Base-by-base conservation (phyloP, 2,888 invertebrate species). In the Torymus aiolomorphi region DNA sequence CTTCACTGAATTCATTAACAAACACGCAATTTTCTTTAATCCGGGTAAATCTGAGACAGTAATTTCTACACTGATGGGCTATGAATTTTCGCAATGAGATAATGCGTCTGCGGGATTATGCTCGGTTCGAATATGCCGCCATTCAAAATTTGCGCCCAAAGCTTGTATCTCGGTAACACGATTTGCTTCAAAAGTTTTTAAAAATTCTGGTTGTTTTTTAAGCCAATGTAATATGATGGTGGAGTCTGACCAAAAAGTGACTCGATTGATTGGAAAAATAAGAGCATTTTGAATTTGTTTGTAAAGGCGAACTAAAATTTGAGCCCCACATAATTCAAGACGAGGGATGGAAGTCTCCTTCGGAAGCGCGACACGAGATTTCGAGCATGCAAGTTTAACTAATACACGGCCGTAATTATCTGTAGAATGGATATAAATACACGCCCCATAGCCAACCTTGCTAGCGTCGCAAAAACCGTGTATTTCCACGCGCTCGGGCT, bases 381-480 rank as follows among this genome's bases (percentile, higher is more conserved):
- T 61, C 3, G 61, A 11, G 16, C 59, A 59, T 2, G 16, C 12
- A 10, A 16, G 14, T 14, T 16, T 1, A 24, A 61, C 61, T 1
- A 61, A 2, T 0, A 12, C 10, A 2, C 12, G 4, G 10, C 10
- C 10, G 14, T 78, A 76, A 2, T 20, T 4, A 10, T 51, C 51
- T 11, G 2, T 16, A 12, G 18, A 66, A 2, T 16, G n/a, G 1
- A 66, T 18, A 16, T 66, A 66, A 4, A 66, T 2, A 18, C 65
- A 66, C 2, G 51, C 49, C 1, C 51, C 49, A 14, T 66, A 51
- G 0, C 65, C 65, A 0, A 18, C 18, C 2, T 18, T n/a, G 11
- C 65, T 66, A 10, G 63, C 63, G 77, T 63, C 63, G 10, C 63
- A 63, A 14, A 63, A 63, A 1, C 63, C 63, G 12, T 63, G 63